phyloP scores from a whole-genome alignment of 2,888 invertebrate genomes.

The Pammene fasciana region DNA sequence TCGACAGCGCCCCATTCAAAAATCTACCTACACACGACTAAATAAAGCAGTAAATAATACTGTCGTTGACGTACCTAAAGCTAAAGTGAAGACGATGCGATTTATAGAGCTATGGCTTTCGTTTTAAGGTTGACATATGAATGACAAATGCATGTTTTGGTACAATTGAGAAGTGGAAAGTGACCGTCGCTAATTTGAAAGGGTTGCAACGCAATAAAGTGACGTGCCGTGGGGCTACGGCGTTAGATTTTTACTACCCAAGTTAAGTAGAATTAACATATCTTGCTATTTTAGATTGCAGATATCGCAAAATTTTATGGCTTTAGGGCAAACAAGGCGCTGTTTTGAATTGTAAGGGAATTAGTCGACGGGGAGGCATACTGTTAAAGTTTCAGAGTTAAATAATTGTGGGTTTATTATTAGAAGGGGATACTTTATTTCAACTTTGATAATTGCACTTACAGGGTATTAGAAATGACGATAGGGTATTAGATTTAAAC shows the following conservation, averaged over 20 bases:
- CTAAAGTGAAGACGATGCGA: neutral
- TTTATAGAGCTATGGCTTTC: constrained; percentile 13
- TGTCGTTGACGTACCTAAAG: neutral
- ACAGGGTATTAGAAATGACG: neutral
- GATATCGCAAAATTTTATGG: constrained; percentile 37
- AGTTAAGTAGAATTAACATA: constrained; percentile 46
- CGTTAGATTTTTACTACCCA: constrained; percentile 48
- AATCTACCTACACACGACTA: constrained; percentile 4
- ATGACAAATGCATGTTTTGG: constrained; percentile 42
- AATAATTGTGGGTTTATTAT: neutral
- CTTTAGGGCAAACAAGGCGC: constrained; percentile 31
- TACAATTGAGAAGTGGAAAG: constrained; percentile 65
- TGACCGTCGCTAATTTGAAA: constrained; percentile 70
- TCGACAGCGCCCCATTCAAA: constrained; percentile 47
- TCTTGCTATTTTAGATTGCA: constrained; percentile 39
- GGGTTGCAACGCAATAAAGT: constrained; percentile 61
- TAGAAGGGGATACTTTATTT: constrained; percentile 1
- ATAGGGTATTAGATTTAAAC: too few species aligned
- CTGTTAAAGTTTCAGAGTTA: constrained; percentile 11
- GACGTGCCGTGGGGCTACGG: constrained; percentile 51
- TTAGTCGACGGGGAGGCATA: constrained; percentile 28
- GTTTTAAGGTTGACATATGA: constrained; percentile 32
- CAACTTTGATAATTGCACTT: neutral
- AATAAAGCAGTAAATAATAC: constrained; percentile 15
- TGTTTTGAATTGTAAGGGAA: constrained; percentile 14